phyloP scores from a whole-genome alignment of 1,140 invertebrate species.

The Drosophila gunungcola region DNA sequence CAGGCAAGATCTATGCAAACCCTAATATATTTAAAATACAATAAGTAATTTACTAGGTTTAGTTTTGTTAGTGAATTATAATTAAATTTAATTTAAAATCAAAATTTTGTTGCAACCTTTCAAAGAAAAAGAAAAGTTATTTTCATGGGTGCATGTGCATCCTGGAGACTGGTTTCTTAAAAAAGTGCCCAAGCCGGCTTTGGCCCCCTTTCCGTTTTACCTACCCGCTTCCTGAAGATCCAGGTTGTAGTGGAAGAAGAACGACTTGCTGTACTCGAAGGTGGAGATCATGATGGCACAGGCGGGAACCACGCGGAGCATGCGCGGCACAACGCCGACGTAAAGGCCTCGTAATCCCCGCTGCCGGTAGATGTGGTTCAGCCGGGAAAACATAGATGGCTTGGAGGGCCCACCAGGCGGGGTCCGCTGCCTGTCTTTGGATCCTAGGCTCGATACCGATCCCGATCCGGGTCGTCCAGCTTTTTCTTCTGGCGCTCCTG shows the following conservation, averaged over 20 bases:
- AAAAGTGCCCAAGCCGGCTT: too few species aligned
- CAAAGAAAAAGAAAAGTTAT: too few species aligned
- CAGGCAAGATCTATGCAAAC: too few species aligned
- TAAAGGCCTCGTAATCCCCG: conserved; percentile 91
- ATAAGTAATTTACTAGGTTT: too few species aligned
- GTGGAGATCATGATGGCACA: conserved; percentile 99
- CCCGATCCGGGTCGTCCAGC: background rate
- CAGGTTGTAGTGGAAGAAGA: conserved; percentile 89
- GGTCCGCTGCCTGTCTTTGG: background rate
- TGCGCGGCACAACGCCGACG: conserved; percentile 92
- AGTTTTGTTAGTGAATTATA: too few species aligned
- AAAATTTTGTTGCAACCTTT: background rate
- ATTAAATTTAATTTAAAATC: too few species aligned
- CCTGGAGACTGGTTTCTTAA: background rate
- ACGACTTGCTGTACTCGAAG: conserved; percentile 96
- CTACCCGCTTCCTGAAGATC: conserved; percentile 52
- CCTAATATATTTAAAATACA: too few species aligned
- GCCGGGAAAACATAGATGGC: conserved; percentile 85
- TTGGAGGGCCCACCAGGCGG: background rate
- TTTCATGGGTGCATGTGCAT: too few species aligned
- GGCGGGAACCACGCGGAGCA: conserved; percentile 97
- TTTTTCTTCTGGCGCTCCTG: conserved; percentile 85
- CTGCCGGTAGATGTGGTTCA: conserved; percentile 88
- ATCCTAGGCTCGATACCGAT: too few species aligned
- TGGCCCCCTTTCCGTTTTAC: conserved; percentile 1